Evolutionary conservation across 1,140 invertebrate genomes (phyloP).

Genomic region (Aphaenogaster rudis): DNA sequence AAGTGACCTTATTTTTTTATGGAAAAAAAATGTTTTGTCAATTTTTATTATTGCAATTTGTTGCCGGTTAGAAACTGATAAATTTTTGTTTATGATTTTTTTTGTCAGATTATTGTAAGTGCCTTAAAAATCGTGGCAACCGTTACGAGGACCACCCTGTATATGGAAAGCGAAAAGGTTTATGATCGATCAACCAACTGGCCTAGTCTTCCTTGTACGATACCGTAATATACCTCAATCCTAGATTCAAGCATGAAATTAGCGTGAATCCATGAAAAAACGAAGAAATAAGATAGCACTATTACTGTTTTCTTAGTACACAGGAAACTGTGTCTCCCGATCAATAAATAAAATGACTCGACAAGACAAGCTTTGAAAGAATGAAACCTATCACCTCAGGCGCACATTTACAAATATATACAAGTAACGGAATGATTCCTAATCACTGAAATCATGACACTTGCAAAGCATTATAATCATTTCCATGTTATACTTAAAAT

Average conservation of each 20-base stretch:
- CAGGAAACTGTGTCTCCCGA: background rate
- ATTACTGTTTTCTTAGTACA: conserved; percentile 2
- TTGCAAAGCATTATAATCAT: conserved; percentile 48
- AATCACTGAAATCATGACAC: conserved; percentile 61
- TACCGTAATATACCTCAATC: conserved; percentile 14
- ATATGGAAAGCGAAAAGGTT: background rate
- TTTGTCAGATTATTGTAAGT: too few relatives aligned
- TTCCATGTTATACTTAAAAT: conserved; percentile 20
- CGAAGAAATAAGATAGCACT: background rate
- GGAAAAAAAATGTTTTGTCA: too few relatives aligned
- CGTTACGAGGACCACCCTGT: too few relatives aligned
- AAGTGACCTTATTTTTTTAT: too few relatives aligned
- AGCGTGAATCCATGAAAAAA: conserved; percentile 9
- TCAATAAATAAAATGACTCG: conserved; percentile 45
- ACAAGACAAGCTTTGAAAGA: conserved; percentile 6
- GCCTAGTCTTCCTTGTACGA: conserved; percentile 5
- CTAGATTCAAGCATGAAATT: background rate
- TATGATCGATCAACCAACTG: conserved; percentile 3
- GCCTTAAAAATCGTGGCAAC: too few relatives aligned
- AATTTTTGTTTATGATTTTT: too few relatives aligned
- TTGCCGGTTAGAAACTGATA: too few relatives aligned
- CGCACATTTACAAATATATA: conserved; percentile 59
- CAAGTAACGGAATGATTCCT: conserved; percentile 70
- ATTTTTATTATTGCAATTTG: too few relatives aligned
- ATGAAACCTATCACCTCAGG: conserved; percentile 37